phyloP scores from a whole-genome alignment of 2,797 vertebrate genomes.

The Thaleichthys pacificus region DNA sequence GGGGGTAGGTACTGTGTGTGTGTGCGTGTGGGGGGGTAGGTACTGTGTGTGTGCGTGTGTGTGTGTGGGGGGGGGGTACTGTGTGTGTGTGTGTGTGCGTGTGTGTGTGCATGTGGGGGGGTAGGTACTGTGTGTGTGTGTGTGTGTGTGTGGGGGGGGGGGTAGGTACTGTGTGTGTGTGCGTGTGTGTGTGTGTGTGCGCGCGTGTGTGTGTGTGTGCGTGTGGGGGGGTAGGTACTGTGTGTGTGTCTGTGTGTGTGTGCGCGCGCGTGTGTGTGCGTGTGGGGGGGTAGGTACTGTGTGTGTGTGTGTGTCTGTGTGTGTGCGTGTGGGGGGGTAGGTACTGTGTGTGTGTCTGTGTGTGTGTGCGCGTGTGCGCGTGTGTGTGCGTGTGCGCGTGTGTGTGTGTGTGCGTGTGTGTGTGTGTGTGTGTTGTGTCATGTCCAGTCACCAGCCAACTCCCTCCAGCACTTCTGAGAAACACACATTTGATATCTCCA shows the following conservation, averaged over 20 bases:
- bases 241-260: too few relatives aligned
- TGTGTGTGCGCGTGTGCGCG: background rate
- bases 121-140: background rate
- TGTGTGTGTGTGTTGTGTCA: too few relatives aligned
- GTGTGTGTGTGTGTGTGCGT: background rate
- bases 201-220: background rate
- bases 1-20: background rate
- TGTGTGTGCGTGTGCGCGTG: background rate
- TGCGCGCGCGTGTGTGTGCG: background rate
- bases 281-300: background rate
- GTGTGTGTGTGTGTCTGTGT: background rate
- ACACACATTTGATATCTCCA: too few relatives aligned
- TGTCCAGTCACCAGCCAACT: too few relatives aligned
- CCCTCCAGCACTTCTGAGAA: too few relatives aligned
- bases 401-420: too few relatives aligned
- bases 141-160: background rate
- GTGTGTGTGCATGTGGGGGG: too few relatives aligned
- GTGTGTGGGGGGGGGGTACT: background rate
- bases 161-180: background rate
- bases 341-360: background rate
- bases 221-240: background rate
- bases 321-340: background rate
- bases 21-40: too few relatives aligned
- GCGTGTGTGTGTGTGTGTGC: background rate
- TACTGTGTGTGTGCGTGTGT: background rate